These are phyloP conservation scores for Myotis brandtii DNA, from an alignment of 2,113 vertebrate genomes.

Conservation along the genomic window DNA sequence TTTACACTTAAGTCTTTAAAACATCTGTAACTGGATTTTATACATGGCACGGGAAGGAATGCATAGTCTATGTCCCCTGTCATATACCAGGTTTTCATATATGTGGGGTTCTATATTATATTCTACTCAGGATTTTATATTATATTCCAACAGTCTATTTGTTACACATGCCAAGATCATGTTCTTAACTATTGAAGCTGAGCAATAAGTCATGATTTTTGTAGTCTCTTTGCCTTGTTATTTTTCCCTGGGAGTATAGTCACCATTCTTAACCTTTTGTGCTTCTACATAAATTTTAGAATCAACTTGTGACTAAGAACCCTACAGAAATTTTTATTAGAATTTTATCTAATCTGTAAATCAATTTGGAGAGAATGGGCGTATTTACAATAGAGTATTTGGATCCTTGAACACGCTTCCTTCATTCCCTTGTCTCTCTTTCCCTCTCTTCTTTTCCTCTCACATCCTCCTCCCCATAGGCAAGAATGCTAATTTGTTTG, in stretches of 20 bases:
- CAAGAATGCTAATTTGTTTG: background rate
- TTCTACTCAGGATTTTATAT: background rate
- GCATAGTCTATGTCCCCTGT: background rate
- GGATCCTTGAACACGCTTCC: background rate
- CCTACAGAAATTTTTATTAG: slow-evolving; percentile 11
- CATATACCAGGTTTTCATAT: background rate
- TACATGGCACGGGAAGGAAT: background rate
- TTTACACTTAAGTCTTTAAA: background rate
- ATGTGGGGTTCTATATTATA: background rate
- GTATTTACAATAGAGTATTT: background rate
- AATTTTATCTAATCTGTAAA: slow-evolving; percentile 38
- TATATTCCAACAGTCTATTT: background rate
- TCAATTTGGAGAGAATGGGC: background rate
- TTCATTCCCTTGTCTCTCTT: too few relatives aligned
- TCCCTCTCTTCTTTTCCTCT: background rate
- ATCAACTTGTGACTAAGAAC: slow-evolving; percentile 26
- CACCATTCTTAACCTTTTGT: slow-evolving; percentile 54
- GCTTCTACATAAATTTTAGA: slow-evolving; percentile 58
- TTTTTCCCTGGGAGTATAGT: background rate
- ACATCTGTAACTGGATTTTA: background rate
- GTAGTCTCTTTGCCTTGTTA: background rate
- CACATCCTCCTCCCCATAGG: background rate
- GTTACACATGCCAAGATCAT: background rate
- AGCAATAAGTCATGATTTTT: slow-evolving; percentile 10
- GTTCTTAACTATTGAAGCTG: background rate